Percentiles rank a stretch among this genome's conserved stretches.
Conservation (phyloP, 2,113 vertebrate genomes). For the Merops nubicus region DNA sequence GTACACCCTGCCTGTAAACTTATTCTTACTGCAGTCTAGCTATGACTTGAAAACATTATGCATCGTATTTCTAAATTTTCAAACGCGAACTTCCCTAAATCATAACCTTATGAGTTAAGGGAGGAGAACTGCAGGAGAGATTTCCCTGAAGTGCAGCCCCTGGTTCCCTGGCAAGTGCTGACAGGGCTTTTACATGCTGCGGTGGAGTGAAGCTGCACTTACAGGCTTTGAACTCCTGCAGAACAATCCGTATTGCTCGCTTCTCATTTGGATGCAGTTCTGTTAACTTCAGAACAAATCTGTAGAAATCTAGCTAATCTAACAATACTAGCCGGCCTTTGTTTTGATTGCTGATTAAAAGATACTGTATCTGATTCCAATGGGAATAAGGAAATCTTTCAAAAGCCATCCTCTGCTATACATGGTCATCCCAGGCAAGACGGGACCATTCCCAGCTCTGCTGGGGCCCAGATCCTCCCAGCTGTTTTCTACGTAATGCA, state of each 20-base stretch:
- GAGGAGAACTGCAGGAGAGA: background rate
- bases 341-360: background rate
- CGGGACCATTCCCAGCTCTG: background rate
- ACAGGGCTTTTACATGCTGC: background rate
- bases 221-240: background rate
- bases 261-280: background rate
- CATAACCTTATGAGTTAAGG: background rate
- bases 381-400: background rate
- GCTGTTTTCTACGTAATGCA: fast-evolving
- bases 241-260: background rate
- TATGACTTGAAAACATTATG: background rate
- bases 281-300: background rate
- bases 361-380: background rate
- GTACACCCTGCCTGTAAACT: background rate
- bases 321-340: background rate
- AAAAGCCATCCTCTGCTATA: background rate
- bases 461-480: background rate
- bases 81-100: background rate
- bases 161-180: background rate
- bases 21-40: background rate
- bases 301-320: background rate
- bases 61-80: background rate
- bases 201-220: background rate
- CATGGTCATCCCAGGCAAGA: background rate
- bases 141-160: background rate